Base-by-base conservation (phyloP, 2,113 vertebrate genomes). In the Tilapia sparmanii region DNA sequence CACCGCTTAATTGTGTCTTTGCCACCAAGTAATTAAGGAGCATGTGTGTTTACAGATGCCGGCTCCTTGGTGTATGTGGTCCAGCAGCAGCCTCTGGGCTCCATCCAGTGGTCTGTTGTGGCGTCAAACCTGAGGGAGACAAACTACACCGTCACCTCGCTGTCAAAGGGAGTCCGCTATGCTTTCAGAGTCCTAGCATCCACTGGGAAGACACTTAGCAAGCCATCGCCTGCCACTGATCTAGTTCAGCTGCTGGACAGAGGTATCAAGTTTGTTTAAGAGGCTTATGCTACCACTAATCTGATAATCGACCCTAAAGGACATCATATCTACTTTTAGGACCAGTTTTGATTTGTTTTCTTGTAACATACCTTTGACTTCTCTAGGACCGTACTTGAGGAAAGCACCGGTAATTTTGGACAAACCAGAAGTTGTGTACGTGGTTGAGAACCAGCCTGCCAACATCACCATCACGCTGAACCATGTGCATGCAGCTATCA, bases 71-170 rank as follows among this genome's bases (percentile, higher is more conserved):
- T 97, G 7, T 99, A 98, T 10, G 92, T 96, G 4, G 95, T 99
- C 61, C 98, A 99, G 95, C 98, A 98, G 95, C 98, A 99, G 93
- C 95, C 97, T 73, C 84, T 98, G 90, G 98, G 98, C 73, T 97
- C 97, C 0, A 97, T 95, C 71, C 98, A 99, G 92, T 99, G 98
- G 98, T 97, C 96, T 1, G 96, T 96, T 1, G 94, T 98, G 83
- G 97, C 94, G 6, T 93, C 97, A 0, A 97, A 96, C 5, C 93
- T 99, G 89, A 96, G 50, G 89, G 96, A 97, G 50, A 97, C 97
- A 8, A 92, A 73, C 61, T 97, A 97, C 94, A 97, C 95, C 0
- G 94, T 97, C 89, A 93, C 91, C 0, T 91, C 97, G 3, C 95
- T 99, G 90, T 97, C 97, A 71, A 99, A 98, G 80, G 98, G 98